These are phyloP conservation scores for Tricholauxania praeusta DNA, from an alignment of 2,888 invertebrate genomes.

Conservation along the genomic window DNA sequence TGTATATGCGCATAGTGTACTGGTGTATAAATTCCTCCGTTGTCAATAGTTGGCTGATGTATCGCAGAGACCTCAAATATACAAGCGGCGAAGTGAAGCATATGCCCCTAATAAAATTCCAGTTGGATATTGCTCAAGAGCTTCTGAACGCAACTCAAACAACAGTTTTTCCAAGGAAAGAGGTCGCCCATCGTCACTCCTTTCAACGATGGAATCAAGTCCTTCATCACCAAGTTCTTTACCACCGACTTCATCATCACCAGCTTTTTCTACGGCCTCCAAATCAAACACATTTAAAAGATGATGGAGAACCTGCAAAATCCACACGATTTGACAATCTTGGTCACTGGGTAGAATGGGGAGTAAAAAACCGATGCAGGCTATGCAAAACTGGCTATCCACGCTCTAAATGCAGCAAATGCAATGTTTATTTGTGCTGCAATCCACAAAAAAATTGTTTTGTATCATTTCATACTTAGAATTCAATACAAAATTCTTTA, in stretches of 20 bases:
- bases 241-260: no score
- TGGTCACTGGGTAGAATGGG: constrained; percentile 43
- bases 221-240: no score
- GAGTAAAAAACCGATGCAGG: constrained; percentile 41
- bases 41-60: constrained; percentile 43
- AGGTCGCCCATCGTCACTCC: no score
- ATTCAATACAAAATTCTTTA: constrained; percentile 34
- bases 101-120: constrained; percentile 43
- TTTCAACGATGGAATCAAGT: rapidly evolving
- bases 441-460: constrained; percentile 44
- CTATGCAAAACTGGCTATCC: constrained; percentile 38
- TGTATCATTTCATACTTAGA: constrained; percentile 32
- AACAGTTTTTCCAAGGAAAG: neutral
- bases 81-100: constrained; percentile 36
- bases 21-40: constrained; percentile 41
- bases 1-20: constrained; percentile 46
- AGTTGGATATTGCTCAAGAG: constrained; percentile 43
- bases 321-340: constrained; percentile 36
- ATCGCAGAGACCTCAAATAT: no score
- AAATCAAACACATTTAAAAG: constrained; percentile 11
- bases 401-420: constrained; percentile 38
- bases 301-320: constrained; percentile 38
- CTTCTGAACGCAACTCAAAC: constrained; percentile 35
- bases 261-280: no score
- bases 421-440: constrained; percentile 39